phyloP scores from a whole-genome alignment of 2,797 vertebrate species.

The Numenius phaeopus region DNA sequence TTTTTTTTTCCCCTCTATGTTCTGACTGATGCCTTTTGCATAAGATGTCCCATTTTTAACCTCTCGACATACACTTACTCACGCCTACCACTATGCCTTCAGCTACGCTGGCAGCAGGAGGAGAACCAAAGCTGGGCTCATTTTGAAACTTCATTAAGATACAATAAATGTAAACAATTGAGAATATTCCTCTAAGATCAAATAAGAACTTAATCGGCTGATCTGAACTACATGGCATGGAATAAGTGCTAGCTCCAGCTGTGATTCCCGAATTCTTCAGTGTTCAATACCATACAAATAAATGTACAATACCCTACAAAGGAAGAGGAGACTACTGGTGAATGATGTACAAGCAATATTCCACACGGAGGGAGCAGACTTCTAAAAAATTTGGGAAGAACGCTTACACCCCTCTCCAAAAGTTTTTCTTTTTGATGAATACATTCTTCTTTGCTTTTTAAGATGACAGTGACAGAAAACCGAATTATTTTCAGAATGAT shows the following conservation, averaged over 20 bases:
- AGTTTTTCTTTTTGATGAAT: background rate
- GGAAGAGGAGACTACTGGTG: background rate
- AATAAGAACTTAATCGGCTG: slow-evolving; percentile 2
- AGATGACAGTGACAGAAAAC: slow-evolving; percentile 6
- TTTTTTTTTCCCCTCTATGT: slow-evolving; percentile 51
- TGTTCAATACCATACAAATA: background rate
- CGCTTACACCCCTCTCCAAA: background rate
- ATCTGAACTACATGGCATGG: background rate
- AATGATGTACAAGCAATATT: fast-evolving
- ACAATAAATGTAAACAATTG: slow-evolving; percentile 66
- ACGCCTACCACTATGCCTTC: background rate
- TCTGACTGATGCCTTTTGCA: slow-evolving; percentile 77
- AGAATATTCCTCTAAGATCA: background rate
- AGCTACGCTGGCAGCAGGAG: slow-evolving; percentile 39
- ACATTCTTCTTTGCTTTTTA: slow-evolving; percentile 58
- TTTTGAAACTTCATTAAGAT: slow-evolving; percentile 51
- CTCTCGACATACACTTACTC: background rate
- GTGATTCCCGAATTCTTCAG: slow-evolving; percentile 1
- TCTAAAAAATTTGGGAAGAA: background rate
- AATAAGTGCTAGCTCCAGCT: background rate
- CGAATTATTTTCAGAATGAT: slow-evolving; percentile 4
- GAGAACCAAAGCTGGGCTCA: slow-evolving; percentile 66
- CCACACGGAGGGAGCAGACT: background rate
- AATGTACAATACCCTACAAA: background rate
- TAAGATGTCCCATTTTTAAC: slow-evolving; percentile 48